Evolutionary conservation across 2,797 vertebrate species (phyloP).

Genomic region (Cossypha caffra): DNA sequence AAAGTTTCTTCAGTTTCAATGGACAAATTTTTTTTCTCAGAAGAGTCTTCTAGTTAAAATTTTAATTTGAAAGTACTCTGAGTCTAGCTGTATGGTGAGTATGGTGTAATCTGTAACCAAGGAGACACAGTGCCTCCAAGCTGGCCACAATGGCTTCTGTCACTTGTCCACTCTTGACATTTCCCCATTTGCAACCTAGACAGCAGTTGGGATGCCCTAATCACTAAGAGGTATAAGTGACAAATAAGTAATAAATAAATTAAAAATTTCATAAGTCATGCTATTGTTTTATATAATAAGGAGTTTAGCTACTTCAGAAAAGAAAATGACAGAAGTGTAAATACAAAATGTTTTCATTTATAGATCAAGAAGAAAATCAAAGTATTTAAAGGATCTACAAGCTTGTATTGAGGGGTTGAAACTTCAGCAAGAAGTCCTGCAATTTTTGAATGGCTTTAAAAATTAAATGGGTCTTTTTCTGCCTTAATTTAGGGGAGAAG

Average conservation of each 20-base stretch:
- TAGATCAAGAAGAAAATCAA: background rate
- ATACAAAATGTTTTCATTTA: background rate
- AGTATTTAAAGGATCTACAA: background rate
- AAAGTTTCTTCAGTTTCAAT: background rate
- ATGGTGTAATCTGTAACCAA: background rate
- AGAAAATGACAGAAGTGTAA: background rate
- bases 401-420: background rate
- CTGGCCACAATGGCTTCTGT: background rate
- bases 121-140: background rate
- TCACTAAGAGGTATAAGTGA: background rate
- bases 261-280: background rate
- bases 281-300: background rate
- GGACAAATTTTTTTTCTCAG: no score
- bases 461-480: background rate
- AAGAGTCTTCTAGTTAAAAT: background rate
- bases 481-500: background rate
- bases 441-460: background rate
- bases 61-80: background rate
- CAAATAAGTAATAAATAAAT: background rate
- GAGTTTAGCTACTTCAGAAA: background rate
- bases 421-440: background rate
- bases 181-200: background rate
- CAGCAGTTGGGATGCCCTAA: fast-evolving
- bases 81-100: background rate
- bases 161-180: background rate